These are phyloP conservation scores for Cochlearius cochlearius DNA, from an alignment of 2,113 vertebrate species.

Conservation along the genomic window DNA sequence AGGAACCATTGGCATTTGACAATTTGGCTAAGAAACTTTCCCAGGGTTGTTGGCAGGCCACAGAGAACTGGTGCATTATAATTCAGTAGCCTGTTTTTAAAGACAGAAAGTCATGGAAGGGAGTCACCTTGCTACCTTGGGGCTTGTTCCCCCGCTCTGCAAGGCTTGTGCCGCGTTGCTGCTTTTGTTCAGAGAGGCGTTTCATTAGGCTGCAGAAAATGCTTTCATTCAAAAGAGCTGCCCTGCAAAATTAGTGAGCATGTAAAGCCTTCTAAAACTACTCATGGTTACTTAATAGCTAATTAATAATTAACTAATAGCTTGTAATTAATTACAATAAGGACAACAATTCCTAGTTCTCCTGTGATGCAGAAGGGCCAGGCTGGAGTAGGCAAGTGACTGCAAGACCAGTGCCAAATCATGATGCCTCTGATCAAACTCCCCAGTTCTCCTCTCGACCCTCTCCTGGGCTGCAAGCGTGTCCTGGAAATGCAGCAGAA, in stretches of 20 bases:
- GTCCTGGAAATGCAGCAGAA: neutral
- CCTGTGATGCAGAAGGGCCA: neutral
- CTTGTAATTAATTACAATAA: neutral
- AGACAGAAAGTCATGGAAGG: neutral
- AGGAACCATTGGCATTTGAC: neutral
- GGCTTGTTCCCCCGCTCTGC: neutral
- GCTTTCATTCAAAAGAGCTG: neutral
- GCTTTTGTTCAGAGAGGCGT: neutral
- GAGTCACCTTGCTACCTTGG: neutral
- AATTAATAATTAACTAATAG: neutral
- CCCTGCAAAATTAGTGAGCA: neutral
- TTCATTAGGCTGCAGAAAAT: neutral
- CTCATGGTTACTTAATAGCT: neutral
- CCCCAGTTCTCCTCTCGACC: neutral
- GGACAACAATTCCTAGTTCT: neutral
- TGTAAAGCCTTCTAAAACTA: neutral
- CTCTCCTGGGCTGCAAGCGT: rapidly evolving
- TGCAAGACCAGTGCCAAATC: neutral
- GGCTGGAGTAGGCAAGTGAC: neutral
- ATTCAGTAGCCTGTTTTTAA: neutral
- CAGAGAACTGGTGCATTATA: rapidly evolving
- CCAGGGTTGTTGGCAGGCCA: neutral
- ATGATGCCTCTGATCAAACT: neutral
- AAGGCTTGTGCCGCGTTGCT: neutral
- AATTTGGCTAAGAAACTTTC: neutral